Base-by-base conservation (phyloP, 2,888 invertebrate species). In the Julus scandinavius region DNA sequence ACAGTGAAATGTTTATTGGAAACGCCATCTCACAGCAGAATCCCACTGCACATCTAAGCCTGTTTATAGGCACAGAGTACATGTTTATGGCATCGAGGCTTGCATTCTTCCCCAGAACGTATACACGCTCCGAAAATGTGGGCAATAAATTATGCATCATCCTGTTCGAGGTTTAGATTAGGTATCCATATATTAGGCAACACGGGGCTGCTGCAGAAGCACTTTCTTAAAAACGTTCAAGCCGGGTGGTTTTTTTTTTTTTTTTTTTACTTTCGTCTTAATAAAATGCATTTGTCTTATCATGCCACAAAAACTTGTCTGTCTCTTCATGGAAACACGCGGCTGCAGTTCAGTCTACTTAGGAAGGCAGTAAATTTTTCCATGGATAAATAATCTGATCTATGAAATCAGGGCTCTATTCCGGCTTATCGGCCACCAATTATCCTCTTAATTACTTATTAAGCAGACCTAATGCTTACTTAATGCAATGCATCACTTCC, bases 101-200 rank as follows among this genome's bases (percentile, higher is more conserved):
- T 29, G 72, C 72, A 72, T 72, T 72, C 72, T 72, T n/a, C 29
- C 72, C 72, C 72, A 72, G 72, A 72, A 72, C 72, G 72, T 29
- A 29, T 29, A 29, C 20, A 72, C 29, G 72, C 29, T 72, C n/a
- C 72, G 72, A 72, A 29, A 72, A 72, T 72, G 72, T 72, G 72
- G 72, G 72, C 72, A 7, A 72, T 72, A 72, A 72, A 72, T 72
- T 72, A 72, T 72, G 72, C 72, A 72, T 72, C 72, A 72, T 72
- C 72, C 72, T 72, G 72, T 72, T 72, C 72, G 72, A 72, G 72
- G 72, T 72, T 72, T 72, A 72, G 72, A 72, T 72, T 72, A 72
- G 72, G 72, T 72, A 72, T 72, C 72, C 72, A 72, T 72, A 72
- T n/a, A 72, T 72, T 72, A 72, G 72, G 72, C 72, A 72, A 72